Base-by-base conservation (phyloP, 1,140 invertebrate genomes). In the Drosophila parabipectinata region DNA sequence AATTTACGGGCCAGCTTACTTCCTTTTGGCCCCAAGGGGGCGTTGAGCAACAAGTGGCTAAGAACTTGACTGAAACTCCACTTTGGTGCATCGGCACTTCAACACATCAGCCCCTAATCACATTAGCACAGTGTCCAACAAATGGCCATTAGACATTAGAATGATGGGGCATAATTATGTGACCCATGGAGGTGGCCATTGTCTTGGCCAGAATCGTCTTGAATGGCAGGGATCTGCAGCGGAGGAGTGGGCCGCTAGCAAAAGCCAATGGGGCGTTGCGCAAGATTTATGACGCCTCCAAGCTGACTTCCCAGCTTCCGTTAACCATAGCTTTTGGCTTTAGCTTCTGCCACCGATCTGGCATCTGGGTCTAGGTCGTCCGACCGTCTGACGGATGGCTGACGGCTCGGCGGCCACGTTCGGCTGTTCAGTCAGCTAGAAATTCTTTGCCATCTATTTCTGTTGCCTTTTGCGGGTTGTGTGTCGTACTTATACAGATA, bases 271-370 rank as follows among this genome's bases (percentile, higher is more conserved):
- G 84, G 82, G 47, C 82, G 77, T 85, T 85, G 75, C 78, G 74
- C 82, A 85, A 85, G 78, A 85, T 85, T 85, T 87, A 85, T 85
- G 76, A 78, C 82, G 83, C 83, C 82, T 87, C 59, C 62, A 30
- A 63, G 60, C 45, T 18, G 45, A 47, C 24, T 55, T 48, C 45
- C 64, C 55, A 58, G 78, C 74, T 85, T 85, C 82, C 82, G 82
- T 55, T 85, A 85, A 51, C 79, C 66, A 51, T 62, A 58, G 67
- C 60, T 76, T 50, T 55, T 14, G 54, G 57, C 61, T 51, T 45
- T 45, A 63, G 45, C 64, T 55, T 50, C 60, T 61, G 72, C 51
- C 71, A 53, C 34, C 37, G 44, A 55, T 64, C 18, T 41, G 45
- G 30, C 66, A 85, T 67, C 74, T 87, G 71, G 82, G 82, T 85